Percentiles rank a stretch among this genome's conserved stretches.
These are phyloP conservation scores for Ciconia maguari DNA, from an alignment of 2,113 vertebrate species.

Conservation along the genomic window DNA sequence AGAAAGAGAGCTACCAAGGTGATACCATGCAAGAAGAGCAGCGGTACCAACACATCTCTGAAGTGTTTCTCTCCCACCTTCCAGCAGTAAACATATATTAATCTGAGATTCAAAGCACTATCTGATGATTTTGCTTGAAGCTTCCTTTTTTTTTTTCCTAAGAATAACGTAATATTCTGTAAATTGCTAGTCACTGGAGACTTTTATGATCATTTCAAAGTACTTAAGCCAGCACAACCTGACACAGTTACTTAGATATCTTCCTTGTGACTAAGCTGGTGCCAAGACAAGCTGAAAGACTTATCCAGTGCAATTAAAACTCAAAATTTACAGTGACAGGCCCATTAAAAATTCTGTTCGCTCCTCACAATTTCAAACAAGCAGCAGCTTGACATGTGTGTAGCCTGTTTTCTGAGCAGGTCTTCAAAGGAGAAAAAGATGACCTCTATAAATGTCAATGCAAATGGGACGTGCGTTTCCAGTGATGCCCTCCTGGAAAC, in stretches of 20 bases:
- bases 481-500: neutral
- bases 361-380: neutral
- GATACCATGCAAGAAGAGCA: neutral
- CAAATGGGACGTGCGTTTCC: accelerated
- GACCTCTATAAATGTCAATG: neutral
- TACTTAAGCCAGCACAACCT: neutral
- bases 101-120: neutral
- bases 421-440: neutral
- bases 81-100: neutral
- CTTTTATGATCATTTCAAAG: neutral
- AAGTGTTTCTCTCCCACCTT: neutral
- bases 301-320: neutral
- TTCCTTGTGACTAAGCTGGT: neutral
- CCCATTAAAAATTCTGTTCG: neutral
- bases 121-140: neutral
- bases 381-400: neutral
- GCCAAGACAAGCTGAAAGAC: neutral
- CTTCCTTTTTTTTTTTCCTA: neutral
- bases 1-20: neutral
- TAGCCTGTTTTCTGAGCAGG: neutral
- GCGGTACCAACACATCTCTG: neutral
- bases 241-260: neutral
- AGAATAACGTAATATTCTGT: neutral
- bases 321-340: neutral
- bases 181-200: neutral